Conservation (phyloP, 92 coral and sea anemone species). For the Galaxea fascicularis region DNA sequence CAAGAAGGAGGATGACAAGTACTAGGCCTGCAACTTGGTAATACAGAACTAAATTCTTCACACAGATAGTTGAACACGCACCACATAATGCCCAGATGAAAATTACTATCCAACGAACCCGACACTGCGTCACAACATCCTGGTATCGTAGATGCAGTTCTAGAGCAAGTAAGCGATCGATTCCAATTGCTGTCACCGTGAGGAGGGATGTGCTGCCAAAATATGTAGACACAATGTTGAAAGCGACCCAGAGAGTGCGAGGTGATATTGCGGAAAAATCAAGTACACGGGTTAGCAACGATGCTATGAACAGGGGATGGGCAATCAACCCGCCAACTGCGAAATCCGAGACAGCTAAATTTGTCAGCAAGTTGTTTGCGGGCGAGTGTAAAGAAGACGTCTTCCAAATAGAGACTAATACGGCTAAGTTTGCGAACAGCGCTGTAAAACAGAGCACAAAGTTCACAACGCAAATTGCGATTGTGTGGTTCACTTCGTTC, state of each 20-base stretch:
- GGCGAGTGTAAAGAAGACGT: neutral
- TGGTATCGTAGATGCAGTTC: constrained; percentile 1
- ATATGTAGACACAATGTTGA: neutral
- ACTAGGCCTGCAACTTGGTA: neutral
- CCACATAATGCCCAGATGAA: neutral
- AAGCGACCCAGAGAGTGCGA: neutral
- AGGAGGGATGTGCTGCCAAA: neutral
- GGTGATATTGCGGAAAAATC: neutral
- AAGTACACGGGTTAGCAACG: neutral
- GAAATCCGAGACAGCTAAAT: constrained; percentile 4
- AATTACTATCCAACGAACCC: neutral
- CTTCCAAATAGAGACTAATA: neutral
- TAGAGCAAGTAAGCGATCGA: neutral
- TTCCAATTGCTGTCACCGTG: neutral
- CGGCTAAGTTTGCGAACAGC: neutral
- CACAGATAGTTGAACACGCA: neutral
- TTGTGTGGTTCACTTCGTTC: neutral
- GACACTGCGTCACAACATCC: neutral
- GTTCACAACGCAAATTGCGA: constrained; percentile 13
- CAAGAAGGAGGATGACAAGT: neutral
- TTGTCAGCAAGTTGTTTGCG: neutral
- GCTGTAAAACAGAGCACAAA: neutral
- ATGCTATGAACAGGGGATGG: neutral
- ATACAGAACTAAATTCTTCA: neutral
- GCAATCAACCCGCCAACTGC: neutral